Evolutionary conservation across 2,797 vertebrate species (phyloP).

Genomic region (Pseudomugil tenellus): DNA sequence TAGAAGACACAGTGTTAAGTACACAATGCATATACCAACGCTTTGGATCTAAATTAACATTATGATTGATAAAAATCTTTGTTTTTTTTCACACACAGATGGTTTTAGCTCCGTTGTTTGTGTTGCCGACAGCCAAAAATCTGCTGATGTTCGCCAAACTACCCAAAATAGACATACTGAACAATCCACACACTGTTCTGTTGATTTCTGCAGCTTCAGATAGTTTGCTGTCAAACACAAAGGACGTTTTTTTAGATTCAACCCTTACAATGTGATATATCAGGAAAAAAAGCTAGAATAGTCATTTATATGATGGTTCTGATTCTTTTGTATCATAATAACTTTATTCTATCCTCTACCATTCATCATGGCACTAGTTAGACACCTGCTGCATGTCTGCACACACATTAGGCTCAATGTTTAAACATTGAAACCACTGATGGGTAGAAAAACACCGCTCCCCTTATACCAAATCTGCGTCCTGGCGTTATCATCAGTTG

Average conservation of each 20-base stretch:
- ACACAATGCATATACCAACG: no score
- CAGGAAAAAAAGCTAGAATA: neutral
- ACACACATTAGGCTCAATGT: neutral
- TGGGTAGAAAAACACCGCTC: no score
- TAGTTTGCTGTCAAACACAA: neutral
- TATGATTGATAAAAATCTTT: no score
- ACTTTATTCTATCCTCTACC: neutral
- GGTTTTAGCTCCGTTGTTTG: neutral
- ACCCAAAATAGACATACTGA: neutral
- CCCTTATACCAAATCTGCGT: no score
- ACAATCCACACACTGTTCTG: neutral
- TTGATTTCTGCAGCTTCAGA: neutral
- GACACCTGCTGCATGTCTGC: neutral
- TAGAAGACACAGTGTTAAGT: neutral
- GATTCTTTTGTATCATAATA: neutral
- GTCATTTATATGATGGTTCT: no score
- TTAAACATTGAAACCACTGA: neutral
- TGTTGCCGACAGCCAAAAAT: no score
- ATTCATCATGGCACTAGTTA: neutral
- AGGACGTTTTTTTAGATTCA: neutral
- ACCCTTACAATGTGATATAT: no score
- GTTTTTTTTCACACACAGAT: conserved; percentile 7
- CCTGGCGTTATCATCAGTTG: no score
- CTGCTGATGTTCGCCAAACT: neutral
- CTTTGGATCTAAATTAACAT: neutral